Base-by-base conservation (phyloP, 2,888 invertebrate species). In the Sussaba pulchella region DNA sequence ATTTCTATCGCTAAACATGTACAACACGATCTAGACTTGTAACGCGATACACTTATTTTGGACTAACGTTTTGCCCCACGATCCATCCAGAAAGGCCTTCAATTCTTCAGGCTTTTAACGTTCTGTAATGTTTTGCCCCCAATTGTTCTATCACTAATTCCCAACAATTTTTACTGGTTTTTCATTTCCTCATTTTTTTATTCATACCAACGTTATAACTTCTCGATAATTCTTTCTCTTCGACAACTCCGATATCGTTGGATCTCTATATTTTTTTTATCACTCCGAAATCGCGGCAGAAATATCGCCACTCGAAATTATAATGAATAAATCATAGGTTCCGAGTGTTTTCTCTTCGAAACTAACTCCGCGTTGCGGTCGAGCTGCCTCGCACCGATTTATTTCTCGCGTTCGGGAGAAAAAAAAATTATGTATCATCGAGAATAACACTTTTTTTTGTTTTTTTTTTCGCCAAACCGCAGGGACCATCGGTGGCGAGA, bases 281-380 rank as follows among this genome's bases (percentile, higher is more conserved):
- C 39, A 39, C n/a, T 52, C 4, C 31, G 39, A 47, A 17, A 47
- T 21, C 21, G 26, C 36, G 39, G 1, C 19, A 17, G 71, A 61
- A 61, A 39, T 24, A 71, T 39, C 21, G 19, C 31, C 19, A 71
- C 47, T 21, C 71, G 36, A 71, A 70, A 70, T 57, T 31, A 31
- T 31, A 41, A 50, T 50, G 19, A 61, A 72, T 63, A 52, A 72
- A 54, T 63, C 52, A 63, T 26, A 19, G n/a, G 41, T 12, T 21
- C 57, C 17, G 31, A 45, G 24, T 24, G 43, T 69, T 41, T 43
- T 54, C 50, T 19, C 19, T 47, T 17, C n/a, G n/a, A 31, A 36
- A 36, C 31, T 31, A 17, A 52, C 52, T 54, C 24, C n/a, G 1
- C 17, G 31, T 57, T 31, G 4, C 17, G 19, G 19, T 36, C n/a